phyloP scores from a whole-genome alignment of 1,140 invertebrate species.

The Micrasema minimum region DNA sequence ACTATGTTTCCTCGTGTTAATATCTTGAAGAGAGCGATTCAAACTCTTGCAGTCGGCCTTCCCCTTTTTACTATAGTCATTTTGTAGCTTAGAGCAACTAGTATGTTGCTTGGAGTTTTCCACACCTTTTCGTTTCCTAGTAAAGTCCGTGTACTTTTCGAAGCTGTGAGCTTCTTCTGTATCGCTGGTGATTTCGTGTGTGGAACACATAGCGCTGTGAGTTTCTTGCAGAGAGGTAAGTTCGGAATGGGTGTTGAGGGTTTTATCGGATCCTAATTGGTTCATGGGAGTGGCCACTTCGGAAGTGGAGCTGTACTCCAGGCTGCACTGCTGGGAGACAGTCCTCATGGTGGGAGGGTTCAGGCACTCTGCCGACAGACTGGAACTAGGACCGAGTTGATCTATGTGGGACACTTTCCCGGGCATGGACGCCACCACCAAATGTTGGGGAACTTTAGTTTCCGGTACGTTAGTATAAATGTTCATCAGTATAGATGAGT shows the following conservation, averaged over 20 bases:
- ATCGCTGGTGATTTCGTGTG: constrained; percentile 64
- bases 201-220: constrained; percentile 64
- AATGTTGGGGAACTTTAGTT: constrained; percentile 73
- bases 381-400: constrained; percentile 59
- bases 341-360: constrained; percentile 65
- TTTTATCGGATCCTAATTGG: constrained; percentile 64
- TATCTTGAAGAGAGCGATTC: constrained; percentile 55
- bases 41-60: constrained; percentile 32
- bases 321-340: constrained; percentile 65
- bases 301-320: constrained; percentile 63
- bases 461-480: constrained; percentile 80
- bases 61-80: constrained; percentile 23
- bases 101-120: constrained; percentile 49
- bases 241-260: constrained; percentile 64
- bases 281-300: constrained; percentile 62
- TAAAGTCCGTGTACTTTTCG: constrained; percentile 63
- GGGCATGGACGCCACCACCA: constrained; percentile 62
- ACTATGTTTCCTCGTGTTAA: constrained; percentile 51
- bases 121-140: constrained; percentile 32
- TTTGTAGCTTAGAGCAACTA: constrained; percentile 49
- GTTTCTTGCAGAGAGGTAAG: constrained; percentile 65
- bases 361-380: constrained; percentile 62
- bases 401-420: constrained; percentile 51
- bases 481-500: constrained; percentile 72
- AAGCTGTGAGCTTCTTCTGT: constrained; percentile 61